Base-by-base conservation (phyloP, 1,140 invertebrate species). In the Oryzaephilus surinamensis region DNA sequence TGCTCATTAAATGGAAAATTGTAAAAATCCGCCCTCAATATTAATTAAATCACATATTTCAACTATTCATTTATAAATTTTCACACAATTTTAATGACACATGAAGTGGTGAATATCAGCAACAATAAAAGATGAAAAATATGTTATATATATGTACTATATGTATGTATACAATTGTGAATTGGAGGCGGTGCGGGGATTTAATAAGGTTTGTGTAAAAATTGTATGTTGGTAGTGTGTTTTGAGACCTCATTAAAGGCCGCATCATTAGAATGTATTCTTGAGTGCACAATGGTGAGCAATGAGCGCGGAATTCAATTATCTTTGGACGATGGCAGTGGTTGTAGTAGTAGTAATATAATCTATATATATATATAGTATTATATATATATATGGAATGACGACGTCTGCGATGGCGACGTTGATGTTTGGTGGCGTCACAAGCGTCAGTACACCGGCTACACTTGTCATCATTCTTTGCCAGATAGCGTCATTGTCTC, bases 401-500 rank as follows among this genome's bases (percentile, higher is more conserved):
- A 21, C 15, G 33, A 4, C 11, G 28, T 15, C 13, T 23, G 20
- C 29, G 27, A 16, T 37, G 27, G 14, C 8, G 34, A 31, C 29
- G 27, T 16, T 37, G 40, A 28, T 36, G 41, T 32, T 34, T 28
- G 38, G 29, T 38, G 16, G 38, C 38, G 10, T 21, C 39, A 40
- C 46, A 32, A 24, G 11, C 11, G 11, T n/a, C 10, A n/a, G 11
- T 32, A 39, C 43, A 41, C 24, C 43, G 39, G 37, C 31, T 30
- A 31, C 41, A 51, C 38, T 48, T 46, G 46, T 56, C 54, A 56
- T 56, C 51, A 50, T 47, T 56, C 54, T 54, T 56, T 32, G 24
- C n/a, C 31, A 50, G 52, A 57, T 54, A 54, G 47, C 46, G 50
- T 46, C 54, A 57, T 57, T 57, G 54, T 57, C 54, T 57, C 54